Conservation (phyloP, 2,113 vertebrate species). For the Sceloporus tristichus region DNA sequence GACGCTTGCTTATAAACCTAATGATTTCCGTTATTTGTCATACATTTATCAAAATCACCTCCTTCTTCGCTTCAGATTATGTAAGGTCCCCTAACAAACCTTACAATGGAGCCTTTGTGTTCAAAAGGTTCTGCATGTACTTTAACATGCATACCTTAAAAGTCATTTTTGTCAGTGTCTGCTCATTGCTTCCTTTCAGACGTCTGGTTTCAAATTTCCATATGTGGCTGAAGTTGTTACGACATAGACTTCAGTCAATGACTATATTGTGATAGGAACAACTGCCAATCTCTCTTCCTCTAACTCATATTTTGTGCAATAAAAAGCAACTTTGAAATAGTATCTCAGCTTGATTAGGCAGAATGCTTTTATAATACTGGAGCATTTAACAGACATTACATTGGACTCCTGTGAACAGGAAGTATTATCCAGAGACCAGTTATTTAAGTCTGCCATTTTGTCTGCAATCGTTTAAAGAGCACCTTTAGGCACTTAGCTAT, state of each 20-base stretch:
- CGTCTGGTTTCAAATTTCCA: constrained; percentile 68
- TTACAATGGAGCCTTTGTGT: constrained; percentile 65
- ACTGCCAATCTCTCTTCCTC: constrained; percentile 57
- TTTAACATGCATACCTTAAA: constrained; percentile 38
- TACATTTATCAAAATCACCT: constrained; percentile 49
- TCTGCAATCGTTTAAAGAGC: constrained; percentile 36
- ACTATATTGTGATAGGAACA: constrained; percentile 59
- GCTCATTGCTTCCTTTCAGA: constrained; percentile 57
- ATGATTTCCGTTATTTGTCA: constrained; percentile 34
- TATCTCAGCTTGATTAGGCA: constrained; percentile 48
- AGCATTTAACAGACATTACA: constrained; percentile 19
- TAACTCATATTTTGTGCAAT: constrained; percentile 37
- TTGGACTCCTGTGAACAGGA: constrained; percentile 3
- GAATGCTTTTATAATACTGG: constrained; percentile 43
- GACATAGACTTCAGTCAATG: constrained; percentile 46
- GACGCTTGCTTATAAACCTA: neutral
- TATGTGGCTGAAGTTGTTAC: constrained; percentile 50
- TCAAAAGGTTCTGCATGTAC: constrained; percentile 25
- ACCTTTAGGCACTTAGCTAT: constrained; percentile 22
- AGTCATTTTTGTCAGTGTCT: constrained; percentile 46
- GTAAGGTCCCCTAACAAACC: constrained; percentile 23
- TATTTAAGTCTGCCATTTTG: constrained; percentile 44
- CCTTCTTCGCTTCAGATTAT: constrained; percentile 57
- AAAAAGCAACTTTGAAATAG: constrained; percentile 68
- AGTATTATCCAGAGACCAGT: constrained; percentile 5